A percentile compares a stretch with the other conserved stretches of the same genome.
Evolutionary conservation across 2,888 invertebrate species (phyloP).

Genomic region (Melangyna quadrimaculata): DNA sequence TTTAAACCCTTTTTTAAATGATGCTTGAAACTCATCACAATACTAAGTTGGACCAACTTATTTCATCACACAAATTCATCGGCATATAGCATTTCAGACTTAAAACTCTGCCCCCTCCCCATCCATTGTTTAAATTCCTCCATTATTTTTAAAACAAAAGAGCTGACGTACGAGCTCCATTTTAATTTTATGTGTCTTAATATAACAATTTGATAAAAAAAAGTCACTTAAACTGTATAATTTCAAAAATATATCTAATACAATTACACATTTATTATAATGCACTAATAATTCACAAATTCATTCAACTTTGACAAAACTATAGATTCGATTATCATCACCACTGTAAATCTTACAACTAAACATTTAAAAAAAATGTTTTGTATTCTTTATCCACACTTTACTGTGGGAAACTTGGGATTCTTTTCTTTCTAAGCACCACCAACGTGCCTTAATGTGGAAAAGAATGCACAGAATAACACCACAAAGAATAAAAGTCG

Average conservation of each 20-base stretch:
- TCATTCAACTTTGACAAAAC: not conserved
- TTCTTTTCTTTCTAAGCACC: conserved; percentile 41
- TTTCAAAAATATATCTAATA: not conserved
- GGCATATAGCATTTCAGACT: too few relatives aligned
- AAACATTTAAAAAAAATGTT: conserved; percentile 2
- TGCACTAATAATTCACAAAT: not conserved
- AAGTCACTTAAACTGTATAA: too few relatives aligned
- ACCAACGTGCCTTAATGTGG: not conserved
- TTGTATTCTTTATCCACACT: conserved; percentile 52
- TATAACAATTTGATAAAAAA: too few relatives aligned
- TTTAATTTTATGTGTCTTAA: not conserved
- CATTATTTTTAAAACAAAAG: not conserved
- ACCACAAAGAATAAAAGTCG: conserved; percentile 59
- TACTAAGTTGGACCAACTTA: too few relatives aligned
- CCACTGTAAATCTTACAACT: conserved; percentile 45
- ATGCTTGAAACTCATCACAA: too few relatives aligned
- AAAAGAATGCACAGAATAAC: conserved; percentile 51
- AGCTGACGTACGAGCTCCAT: not conserved
- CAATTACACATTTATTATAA: too few relatives aligned
- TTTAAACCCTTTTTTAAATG: too few relatives aligned
- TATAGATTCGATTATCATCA: not conserved
- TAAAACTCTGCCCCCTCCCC: too few relatives aligned
- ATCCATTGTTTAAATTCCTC: too few relatives aligned
- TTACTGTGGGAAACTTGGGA: conserved; percentile 59
- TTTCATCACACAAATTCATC: too few relatives aligned